These are phyloP conservation scores for Chauna torquata DNA, from an alignment of 2,113 vertebrate species.

Conservation along the genomic window DNA sequence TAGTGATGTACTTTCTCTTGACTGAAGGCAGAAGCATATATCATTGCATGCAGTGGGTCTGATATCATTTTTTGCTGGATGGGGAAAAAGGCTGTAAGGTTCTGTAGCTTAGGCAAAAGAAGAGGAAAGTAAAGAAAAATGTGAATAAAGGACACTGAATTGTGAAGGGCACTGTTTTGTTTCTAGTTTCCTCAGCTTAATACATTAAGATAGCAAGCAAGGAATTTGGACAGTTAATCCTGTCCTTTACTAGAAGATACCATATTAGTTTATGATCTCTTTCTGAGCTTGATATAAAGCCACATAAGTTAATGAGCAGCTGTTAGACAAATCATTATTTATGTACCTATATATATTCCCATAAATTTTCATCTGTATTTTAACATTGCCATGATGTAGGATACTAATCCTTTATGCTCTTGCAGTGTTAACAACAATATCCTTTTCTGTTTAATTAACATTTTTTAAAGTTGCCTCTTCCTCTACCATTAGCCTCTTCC, in stretches of 20 bases:
- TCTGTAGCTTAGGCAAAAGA: slow-evolving; percentile 62
- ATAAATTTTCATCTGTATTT: slow-evolving; percentile 30
- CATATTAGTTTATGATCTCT: not conserved
- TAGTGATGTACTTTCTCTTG: slow-evolving; percentile 75
- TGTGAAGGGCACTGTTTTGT: not conserved
- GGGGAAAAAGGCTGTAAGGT: slow-evolving; percentile 64
- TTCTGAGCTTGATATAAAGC: not conserved
- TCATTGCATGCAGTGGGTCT: slow-evolving; percentile 75
- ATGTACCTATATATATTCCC: not conserved
- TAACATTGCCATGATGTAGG: not conserved
- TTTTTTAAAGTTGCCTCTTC: not conserved
- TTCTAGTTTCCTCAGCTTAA: not conserved
- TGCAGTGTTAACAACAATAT: not conserved
- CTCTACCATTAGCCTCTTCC: slow-evolving; percentile 3
- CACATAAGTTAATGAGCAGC: slow-evolving; percentile 6
- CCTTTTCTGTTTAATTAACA: slow-evolving; percentile 22
- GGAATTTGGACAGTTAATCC: slow-evolving; percentile 8
- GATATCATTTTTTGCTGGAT: slow-evolving; percentile 71
- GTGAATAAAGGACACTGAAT: not conserved
- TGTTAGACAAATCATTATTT: slow-evolving; percentile 39
- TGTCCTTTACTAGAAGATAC: not conserved
- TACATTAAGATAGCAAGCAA: not conserved
- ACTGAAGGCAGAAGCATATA: slow-evolving; percentile 74
- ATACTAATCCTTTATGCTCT: slow-evolving; percentile 21
- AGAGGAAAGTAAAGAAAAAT: slow-evolving; percentile 47